Percentiles rank a stretch among this genome's conserved stretches.
phyloP scores from a whole-genome alignment of 2,888 invertebrate species.

The Entomobrya multifasciata region DNA sequence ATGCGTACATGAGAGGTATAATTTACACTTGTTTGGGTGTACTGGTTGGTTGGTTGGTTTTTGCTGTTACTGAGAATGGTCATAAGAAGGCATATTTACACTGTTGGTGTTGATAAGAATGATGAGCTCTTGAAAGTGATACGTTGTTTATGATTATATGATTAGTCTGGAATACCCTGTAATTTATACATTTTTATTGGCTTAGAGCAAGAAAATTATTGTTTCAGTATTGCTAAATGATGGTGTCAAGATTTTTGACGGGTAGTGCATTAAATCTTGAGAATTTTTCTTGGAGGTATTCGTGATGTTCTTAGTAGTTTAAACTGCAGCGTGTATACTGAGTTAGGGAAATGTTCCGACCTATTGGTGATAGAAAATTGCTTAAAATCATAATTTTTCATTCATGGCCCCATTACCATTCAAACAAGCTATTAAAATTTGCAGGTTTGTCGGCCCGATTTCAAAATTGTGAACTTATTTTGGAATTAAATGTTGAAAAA shows the following conservation, averaged over 20 bases:
- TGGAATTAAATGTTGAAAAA: too few species aligned
- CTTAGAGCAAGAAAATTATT: constrained; percentile 5
- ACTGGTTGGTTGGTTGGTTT: constrained; percentile 18
- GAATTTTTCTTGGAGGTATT: too few species aligned
- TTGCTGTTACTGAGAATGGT: not conserved
- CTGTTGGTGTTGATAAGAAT: constrained; percentile 55
- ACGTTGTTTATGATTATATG: constrained; percentile 54
- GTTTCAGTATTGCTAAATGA: not conserved
- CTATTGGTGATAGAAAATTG: too few species aligned
- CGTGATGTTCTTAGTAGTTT: too few species aligned
- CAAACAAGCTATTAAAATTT: too few species aligned
- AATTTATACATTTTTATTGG: constrained; percentile 44
- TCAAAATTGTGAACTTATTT: too few species aligned
- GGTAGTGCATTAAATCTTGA: too few species aligned
- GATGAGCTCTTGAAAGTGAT: constrained; percentile 67
- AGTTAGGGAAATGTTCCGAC: not conserved
- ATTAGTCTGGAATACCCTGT: not conserved
- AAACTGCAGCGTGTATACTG: too few species aligned
- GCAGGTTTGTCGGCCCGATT: too few species aligned
- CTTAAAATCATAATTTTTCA: too few species aligned
- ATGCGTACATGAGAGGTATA: constrained; percentile 17
- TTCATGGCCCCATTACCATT: too few species aligned
- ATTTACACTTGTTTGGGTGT: not conserved
- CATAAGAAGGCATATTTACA: not conserved
- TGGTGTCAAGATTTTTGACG: too few species aligned